Evolutionary conservation across 2,797 vertebrate genomes (phyloP).

Genomic region (Lutjanus argentimaculatus): DNA sequence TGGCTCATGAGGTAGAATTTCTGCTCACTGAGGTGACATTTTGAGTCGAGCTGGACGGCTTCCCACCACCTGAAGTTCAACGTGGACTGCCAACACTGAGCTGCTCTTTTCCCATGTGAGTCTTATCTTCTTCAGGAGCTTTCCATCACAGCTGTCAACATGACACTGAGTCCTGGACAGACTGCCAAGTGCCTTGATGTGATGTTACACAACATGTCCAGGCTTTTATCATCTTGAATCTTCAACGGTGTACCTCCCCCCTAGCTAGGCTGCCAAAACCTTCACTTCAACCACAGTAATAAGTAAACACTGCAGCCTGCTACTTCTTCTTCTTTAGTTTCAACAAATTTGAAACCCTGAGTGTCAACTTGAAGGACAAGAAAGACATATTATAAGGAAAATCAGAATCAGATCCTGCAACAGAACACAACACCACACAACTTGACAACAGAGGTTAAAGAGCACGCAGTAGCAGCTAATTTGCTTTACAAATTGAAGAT

Average conservation of each 20-base stretch:
- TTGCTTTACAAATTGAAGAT: constrained; percentile 36
- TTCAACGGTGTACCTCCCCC: constrained; percentile 1
- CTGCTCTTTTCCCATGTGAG: constrained; percentile 32
- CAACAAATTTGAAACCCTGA: constrained; percentile 8
- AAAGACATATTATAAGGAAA: neutral
- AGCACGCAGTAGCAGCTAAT: constrained; percentile 21
- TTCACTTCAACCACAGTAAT: constrained; percentile 9
- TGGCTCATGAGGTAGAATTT: constrained; percentile 26
- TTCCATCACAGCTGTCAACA: constrained; percentile 54
- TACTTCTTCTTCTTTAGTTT: neutral
- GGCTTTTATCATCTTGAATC: constrained; percentile 33
- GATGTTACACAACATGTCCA: constrained; percentile 50
- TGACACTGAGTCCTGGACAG: constrained; percentile 35
- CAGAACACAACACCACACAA: neutral
- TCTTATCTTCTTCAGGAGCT: constrained; percentile 38
- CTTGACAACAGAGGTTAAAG: constrained; percentile 27
- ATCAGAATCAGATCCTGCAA: constrained; percentile 2
- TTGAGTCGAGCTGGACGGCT: constrained; percentile 31
- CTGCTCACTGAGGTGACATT: constrained; percentile 41
- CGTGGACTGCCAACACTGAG: constrained; percentile 38
- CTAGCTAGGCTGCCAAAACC: constrained; percentile 25
- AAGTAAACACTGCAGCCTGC: constrained; percentile 6
- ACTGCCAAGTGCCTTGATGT: constrained; percentile 28
- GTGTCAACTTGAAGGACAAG: neutral
- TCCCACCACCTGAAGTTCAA: constrained; percentile 29